Evolutionary conservation across 2,888 invertebrate species (phyloP).

Genomic region (Torymus texanus): DNA sequence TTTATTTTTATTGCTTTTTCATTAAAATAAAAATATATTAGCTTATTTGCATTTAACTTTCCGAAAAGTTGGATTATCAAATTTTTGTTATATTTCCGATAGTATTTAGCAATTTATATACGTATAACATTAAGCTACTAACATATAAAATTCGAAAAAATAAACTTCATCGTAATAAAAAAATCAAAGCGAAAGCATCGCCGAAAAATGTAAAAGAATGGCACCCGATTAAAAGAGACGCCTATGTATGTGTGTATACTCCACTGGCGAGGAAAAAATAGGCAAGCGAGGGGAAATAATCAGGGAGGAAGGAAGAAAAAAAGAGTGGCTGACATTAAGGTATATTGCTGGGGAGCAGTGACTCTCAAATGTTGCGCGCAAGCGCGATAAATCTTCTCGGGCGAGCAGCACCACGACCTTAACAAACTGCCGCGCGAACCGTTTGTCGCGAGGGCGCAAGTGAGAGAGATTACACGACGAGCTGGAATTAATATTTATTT

Average conservation of each 20-base stretch:
- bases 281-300: conserved; percentile 35
- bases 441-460: conserved; percentile 53
- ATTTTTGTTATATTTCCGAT: too few species aligned
- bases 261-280: not conserved
- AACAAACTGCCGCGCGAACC: conserved; percentile 60
- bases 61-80: too few species aligned
- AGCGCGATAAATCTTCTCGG: conserved; percentile 63
- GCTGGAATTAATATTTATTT: conserved; percentile 37
- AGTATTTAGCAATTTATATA: too few species aligned
- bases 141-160: not conserved
- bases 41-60: too few species aligned
- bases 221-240: too few species aligned
- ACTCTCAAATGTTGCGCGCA: conserved; percentile 71
- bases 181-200: not conserved
- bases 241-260: not conserved
- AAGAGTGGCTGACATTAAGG: conserved; percentile 71
- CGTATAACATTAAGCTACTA: not conserved
- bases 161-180: not conserved
- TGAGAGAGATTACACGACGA: not conserved
- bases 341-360: conserved; percentile 73
- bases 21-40: too few species aligned
- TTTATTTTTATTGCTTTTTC: too few species aligned
- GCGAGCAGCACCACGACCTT: conserved; percentile 51
- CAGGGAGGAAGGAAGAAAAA: conserved; percentile 23
- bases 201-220: conserved; percentile 6